phyloP scores from a whole-genome alignment of 1,140 invertebrate species.

The Conopomorpha cramerella region DNA sequence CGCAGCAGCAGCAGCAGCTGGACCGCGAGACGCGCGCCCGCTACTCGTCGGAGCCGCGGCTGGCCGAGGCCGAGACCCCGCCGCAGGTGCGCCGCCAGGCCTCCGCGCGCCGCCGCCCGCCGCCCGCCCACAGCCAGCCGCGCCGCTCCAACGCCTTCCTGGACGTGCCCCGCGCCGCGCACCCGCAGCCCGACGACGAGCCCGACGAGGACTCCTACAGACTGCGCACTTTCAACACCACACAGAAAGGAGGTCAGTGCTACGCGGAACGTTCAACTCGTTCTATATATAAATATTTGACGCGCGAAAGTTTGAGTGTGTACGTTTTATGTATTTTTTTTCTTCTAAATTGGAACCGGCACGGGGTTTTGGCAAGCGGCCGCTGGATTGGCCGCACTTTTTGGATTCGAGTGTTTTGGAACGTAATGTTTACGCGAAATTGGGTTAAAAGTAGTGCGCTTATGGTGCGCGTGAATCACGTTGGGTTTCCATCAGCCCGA shows the following conservation, averaged over 20 bases:
- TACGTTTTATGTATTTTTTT: background rate
- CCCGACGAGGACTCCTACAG: conserved; percentile 83
- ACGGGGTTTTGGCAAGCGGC: too few relatives aligned
- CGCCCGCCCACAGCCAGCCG: conserved; percentile 33
- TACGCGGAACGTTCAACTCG: conserved; percentile 41
- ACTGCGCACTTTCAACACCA: conserved; percentile 86
- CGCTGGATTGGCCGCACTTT: too few relatives aligned
- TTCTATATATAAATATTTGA: conserved; percentile 29
- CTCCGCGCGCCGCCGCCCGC: conserved; percentile 58
- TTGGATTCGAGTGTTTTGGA: too few relatives aligned
- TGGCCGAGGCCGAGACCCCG: conserved; percentile 61
- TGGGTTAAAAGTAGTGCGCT: too few relatives aligned
- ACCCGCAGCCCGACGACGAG: conserved; percentile 56
- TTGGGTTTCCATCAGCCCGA: too few relatives aligned
- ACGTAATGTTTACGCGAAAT: too few relatives aligned
- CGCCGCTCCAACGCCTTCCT: conserved; percentile 74
- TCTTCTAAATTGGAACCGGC: too few relatives aligned
- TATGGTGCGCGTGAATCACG: too few relatives aligned
- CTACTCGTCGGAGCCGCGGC: conserved; percentile 64
- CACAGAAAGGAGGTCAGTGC: conserved; percentile 81
- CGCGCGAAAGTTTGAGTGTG: conserved; percentile 21
- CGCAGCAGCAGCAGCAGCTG: conserved; percentile 54
- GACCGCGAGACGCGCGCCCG: conserved; percentile 50
- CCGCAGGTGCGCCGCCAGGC: conserved; percentile 59
- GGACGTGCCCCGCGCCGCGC: conserved; percentile 71